A percentile compares a stretch with the other conserved stretches of the same genome.
Evolutionary conservation across 1,140 invertebrate genomes (phyloP).

Genomic region (Drosophila trapezifrons): DNA sequence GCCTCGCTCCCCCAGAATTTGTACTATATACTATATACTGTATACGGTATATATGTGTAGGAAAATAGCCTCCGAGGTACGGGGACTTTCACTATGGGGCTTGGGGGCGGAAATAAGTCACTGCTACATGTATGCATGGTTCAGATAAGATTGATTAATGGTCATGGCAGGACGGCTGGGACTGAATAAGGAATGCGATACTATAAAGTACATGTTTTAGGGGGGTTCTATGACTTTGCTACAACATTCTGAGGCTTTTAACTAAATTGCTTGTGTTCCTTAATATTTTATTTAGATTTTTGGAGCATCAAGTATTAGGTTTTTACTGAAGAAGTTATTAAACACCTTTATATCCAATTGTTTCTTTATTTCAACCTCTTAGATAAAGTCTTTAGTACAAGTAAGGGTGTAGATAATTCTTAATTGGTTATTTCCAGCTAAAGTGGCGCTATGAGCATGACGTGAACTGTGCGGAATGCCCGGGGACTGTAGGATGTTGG

Average conservation of each 20-base stretch:
- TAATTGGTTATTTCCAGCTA: not conserved
- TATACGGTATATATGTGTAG: not conserved
- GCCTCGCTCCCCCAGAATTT: conserved; percentile 9
- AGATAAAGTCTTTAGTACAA: too few species aligned
- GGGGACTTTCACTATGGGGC: conserved; percentile 8
- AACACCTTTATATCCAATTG: not conserved
- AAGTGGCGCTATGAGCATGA: conserved; percentile 75
- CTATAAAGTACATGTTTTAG: conserved; percentile 2
- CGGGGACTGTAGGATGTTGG: conserved; percentile 18
- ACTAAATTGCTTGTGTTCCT: not conserved
- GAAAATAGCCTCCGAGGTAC: conserved; percentile 4
- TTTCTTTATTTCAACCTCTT: not conserved
- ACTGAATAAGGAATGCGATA: conserved; percentile 14
- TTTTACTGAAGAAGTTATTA: not conserved
- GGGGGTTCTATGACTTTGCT: not conserved
- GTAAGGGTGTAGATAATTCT: conserved; percentile 2
- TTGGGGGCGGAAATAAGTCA: conserved; percentile 15
- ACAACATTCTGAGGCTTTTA: conserved; percentile 5
- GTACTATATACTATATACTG: conserved; percentile 8
- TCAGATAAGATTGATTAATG: conserved; percentile 42
- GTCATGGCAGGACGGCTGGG: conserved; percentile 7
- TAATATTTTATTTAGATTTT: not conserved
- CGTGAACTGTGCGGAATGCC: conserved; percentile 47
- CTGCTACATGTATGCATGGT: conserved; percentile 19
- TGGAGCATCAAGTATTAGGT: not conserved